Evolutionary conservation across 2,888 invertebrate genomes (phyloP).

Genomic region (Leucania comma): DNA sequence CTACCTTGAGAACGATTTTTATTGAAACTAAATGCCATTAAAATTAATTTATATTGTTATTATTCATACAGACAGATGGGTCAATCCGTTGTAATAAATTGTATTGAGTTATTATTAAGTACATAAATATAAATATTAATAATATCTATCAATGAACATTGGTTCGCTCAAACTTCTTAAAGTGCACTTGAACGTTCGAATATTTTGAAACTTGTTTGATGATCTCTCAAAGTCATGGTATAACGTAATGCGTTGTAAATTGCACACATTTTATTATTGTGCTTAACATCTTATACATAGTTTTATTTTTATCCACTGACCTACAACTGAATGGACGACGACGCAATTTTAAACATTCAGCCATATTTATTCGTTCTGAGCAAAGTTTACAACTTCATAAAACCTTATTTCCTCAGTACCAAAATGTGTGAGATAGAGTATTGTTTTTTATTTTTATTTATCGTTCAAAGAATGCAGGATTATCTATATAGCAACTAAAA

Average conservation of each 20-base stretch:
- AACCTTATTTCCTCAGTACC: too few relatives aligned
- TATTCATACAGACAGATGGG: conserved; percentile 47
- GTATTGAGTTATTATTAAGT: conserved; percentile 42
- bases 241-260: conserved; percentile 35
- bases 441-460: too few relatives aligned
- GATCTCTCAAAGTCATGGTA: conserved; percentile 40
- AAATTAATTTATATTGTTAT: conserved; percentile 62
- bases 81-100: conserved; percentile 52
- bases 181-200: conserved; percentile 17
- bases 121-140: conserved; percentile 53
- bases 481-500: too few relatives aligned
- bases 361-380: too few relatives aligned
- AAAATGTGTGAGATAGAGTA: too few relatives aligned
- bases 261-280: conserved; percentile 28
- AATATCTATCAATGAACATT: conserved; percentile 37
- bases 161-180: conserved; percentile 32
- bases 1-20: conserved; percentile 58
- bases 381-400: too few relatives aligned
- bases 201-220: conserved; percentile 41
- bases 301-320: background rate
- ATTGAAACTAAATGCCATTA: conserved; percentile 50
- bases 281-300: background rate
- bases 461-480: too few relatives aligned
- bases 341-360: too few relatives aligned
- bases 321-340: too few relatives aligned